A percentile compares a stretch with the other conserved stretches of the same genome.
Conservation (phyloP, 2,888 invertebrate species). For the Folsomia manolachei region DNA sequence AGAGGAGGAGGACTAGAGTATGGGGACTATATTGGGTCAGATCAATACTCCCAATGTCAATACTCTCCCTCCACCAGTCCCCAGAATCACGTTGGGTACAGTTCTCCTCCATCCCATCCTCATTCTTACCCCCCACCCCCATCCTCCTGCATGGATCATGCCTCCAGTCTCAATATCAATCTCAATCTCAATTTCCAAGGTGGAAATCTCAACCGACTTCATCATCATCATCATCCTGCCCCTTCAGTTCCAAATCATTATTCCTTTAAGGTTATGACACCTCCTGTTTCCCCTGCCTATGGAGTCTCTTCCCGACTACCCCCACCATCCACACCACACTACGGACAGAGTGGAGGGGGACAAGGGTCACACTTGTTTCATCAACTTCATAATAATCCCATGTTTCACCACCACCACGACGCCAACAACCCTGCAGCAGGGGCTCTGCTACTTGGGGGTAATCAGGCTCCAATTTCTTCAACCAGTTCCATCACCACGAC, state of each 20-base stretch:
- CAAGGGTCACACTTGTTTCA: conserved; percentile 28
- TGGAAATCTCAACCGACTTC: conserved; percentile 40
- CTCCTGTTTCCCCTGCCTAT: conserved; percentile 41
- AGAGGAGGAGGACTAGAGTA: neutral
- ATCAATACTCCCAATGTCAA: conserved; percentile 38
- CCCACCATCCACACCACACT: conserved; percentile 22
- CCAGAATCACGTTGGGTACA: conserved; percentile 10
- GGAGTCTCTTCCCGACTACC: neutral
- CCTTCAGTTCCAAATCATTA: conserved; percentile 39
- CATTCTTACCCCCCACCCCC: neutral
- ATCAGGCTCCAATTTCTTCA: conserved; percentile 33
- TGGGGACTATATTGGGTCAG: conserved; percentile 15
- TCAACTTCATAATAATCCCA: conserved; percentile 30
- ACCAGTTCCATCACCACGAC: conserved; percentile 19
- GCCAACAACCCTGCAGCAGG: neutral
- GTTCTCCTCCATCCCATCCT: neutral
- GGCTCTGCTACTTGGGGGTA: conserved; percentile 32
- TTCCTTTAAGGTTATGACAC: conserved; percentile 49
- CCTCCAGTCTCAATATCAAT: conserved; percentile 43
- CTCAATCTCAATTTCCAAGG: conserved; percentile 49
- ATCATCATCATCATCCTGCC: conserved; percentile 18
- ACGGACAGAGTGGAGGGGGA: conserved; percentile 15
- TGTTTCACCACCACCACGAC: conserved; percentile 28
- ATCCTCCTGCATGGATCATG: conserved; percentile 38
- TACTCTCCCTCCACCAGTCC: conserved; percentile 47